Percentiles rank a stretch among this genome's conserved stretches.
These are phyloP conservation scores for Sycophaga agraensis DNA, from an alignment of 1,140 invertebrate species.

Conservation along the genomic window DNA sequence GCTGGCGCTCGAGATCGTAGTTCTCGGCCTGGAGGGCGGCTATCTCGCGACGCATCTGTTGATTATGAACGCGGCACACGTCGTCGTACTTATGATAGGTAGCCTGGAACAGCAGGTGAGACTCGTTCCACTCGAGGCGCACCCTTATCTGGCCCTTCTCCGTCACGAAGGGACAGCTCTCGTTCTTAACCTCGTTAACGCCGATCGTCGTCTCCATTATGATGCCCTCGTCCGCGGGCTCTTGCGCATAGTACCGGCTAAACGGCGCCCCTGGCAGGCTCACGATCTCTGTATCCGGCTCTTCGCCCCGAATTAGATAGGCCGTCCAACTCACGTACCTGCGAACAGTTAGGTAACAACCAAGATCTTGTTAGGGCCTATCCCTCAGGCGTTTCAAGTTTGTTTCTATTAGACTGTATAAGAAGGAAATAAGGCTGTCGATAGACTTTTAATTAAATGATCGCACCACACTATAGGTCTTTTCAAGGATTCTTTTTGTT, in stretches of 20 bases:
- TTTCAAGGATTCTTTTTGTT: no score
- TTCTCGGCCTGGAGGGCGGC: slow-evolving; percentile 82
- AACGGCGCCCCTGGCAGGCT: slow-evolving; percentile 74
- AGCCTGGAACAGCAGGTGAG: slow-evolving; percentile 80
- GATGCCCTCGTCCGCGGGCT: slow-evolving; percentile 77
- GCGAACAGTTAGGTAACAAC: no score
- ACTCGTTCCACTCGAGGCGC: slow-evolving; percentile 85
- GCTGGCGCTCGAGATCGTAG: slow-evolving; percentile 79
- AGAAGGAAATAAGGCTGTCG: no score
- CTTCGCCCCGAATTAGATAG: slow-evolving; percentile 66
- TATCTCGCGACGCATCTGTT: slow-evolving; percentile 87
- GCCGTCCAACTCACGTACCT: slow-evolving; percentile 82
- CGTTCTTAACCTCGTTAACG: slow-evolving; percentile 76
- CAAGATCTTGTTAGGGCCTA: no score
- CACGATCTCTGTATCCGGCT: slow-evolving; percentile 62
- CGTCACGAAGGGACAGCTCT: slow-evolving; percentile 75
- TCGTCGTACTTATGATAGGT: slow-evolving; percentile 88
- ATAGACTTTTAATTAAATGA: no score
- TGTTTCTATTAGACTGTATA: no score
- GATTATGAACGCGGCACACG: slow-evolving; percentile 78
- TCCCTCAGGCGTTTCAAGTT: no score
- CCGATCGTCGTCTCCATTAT: slow-evolving; percentile 82
- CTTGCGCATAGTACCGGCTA: slow-evolving; percentile 83
- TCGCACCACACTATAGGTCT: no score
- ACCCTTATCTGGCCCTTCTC: slow-evolving; percentile 76